Conservation (phyloP, 2,888 invertebrate genomes). For the Hirtodrosophila histrioides region DNA sequence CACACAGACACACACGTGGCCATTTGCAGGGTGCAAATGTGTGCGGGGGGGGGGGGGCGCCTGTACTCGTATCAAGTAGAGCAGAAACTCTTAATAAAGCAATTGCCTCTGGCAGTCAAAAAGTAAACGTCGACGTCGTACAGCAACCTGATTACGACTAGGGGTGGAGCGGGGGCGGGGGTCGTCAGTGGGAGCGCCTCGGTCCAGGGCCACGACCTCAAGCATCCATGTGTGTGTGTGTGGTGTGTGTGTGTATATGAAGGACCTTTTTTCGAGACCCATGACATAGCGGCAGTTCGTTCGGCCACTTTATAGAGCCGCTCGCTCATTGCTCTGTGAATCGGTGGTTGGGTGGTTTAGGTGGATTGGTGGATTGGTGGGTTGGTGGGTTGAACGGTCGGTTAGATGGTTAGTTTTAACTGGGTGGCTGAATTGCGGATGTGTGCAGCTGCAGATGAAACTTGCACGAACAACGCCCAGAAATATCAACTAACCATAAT, state of each 20-base stretch:
- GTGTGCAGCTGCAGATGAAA: slow-evolving; percentile 50
- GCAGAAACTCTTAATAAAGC: slow-evolving; percentile 84
- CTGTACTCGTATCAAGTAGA: slow-evolving; percentile 78
- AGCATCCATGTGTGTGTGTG: slow-evolving; percentile 36
- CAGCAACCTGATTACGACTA: slow-evolving; percentile 73
- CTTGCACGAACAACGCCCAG: slow-evolving; percentile 36
- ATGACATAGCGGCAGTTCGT: slow-evolving; percentile 42
- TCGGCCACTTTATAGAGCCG: slow-evolving; percentile 28
- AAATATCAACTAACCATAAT: slow-evolving; percentile 73
- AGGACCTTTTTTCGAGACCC: slow-evolving; percentile 47
- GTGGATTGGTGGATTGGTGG: slow-evolving; percentile 7
- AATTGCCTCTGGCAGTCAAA: slow-evolving; percentile 83
- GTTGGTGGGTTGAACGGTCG: background rate
- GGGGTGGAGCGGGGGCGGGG: background rate
- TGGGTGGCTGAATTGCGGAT: background rate
- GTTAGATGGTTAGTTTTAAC: too few species aligned
- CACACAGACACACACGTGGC: slow-evolving; percentile 25
- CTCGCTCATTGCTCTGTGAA: slow-evolving; percentile 1
- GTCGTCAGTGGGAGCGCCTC: slow-evolving; percentile 23
- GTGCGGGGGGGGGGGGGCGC: slow-evolving; percentile 16
- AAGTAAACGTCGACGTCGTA: slow-evolving; percentile 78
- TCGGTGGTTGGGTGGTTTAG: slow-evolving; percentile 1
- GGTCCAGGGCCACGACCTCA: slow-evolving; percentile 67
- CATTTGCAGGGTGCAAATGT: slow-evolving; percentile 55
- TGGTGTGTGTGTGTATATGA: slow-evolving; percentile 20